These are phyloP conservation scores for Nomada lathburiana DNA, from an alignment of 2,888 invertebrate genomes.

Conservation along the genomic window DNA sequence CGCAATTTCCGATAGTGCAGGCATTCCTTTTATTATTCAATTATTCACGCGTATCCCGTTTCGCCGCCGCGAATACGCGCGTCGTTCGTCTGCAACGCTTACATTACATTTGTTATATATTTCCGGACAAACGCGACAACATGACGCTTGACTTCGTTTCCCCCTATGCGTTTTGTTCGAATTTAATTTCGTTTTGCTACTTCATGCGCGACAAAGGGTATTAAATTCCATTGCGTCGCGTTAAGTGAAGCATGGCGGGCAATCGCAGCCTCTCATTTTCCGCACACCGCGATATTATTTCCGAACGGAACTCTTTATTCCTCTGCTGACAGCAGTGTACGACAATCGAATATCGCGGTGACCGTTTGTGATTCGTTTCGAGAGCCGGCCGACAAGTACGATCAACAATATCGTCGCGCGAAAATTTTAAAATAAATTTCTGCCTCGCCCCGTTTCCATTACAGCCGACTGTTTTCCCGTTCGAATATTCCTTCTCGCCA, in stretches of 20 bases:
- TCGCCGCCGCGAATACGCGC: slow-evolving; percentile 17
- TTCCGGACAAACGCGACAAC: slow-evolving; percentile 49
- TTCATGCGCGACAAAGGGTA: slow-evolving; percentile 62
- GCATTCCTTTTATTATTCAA: slow-evolving; percentile 4
- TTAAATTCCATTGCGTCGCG: slow-evolving; percentile 60
- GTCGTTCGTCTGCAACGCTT: slow-evolving; percentile 42
- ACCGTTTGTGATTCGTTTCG: slow-evolving; percentile 13
- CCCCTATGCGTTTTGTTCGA: slow-evolving; percentile 55
- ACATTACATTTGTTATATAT: slow-evolving; percentile 52
- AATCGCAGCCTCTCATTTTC: slow-evolving; percentile 56
- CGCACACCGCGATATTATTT: slow-evolving; percentile 49
- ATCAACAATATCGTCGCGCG: not conserved
- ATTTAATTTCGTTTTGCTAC: slow-evolving; percentile 63
- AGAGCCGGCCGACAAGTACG: not conserved
- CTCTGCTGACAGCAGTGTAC: not conserved
- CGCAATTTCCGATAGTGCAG: not conserved
- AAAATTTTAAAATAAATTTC: not conserved
- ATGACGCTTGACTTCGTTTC: slow-evolving; percentile 54
- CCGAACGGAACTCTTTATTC: slow-evolving; percentile 45
- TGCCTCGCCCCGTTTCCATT: not conserved
- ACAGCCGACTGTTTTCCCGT: no score
- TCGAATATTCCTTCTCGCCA: no score
- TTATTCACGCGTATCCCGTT: slow-evolving; percentile 22
- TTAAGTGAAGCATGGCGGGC: slow-evolving; percentile 48
- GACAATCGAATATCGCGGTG: slow-evolving; percentile 41